phyloP scores from a whole-genome alignment of 92 coral and sea anemone genomes.

The Montipora capitata region DNA sequence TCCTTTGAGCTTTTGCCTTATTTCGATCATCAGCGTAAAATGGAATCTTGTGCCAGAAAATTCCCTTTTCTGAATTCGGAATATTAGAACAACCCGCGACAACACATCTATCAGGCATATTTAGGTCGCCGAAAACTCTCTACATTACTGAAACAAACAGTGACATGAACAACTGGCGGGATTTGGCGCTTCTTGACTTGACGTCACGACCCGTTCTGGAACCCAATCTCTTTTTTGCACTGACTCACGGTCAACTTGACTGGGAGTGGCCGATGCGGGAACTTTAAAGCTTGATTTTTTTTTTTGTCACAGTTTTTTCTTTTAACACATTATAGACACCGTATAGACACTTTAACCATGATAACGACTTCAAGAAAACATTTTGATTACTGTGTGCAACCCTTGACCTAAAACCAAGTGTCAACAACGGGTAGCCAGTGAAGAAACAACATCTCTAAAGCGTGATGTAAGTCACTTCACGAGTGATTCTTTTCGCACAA shows the following conservation, averaged over 20 bases:
- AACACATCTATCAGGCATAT: conserved; percentile 20
- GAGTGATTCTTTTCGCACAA: too few species aligned
- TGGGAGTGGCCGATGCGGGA: conserved; percentile 9
- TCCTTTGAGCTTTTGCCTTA: too few species aligned
- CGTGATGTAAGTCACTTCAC: too few species aligned
- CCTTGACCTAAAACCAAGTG: too few species aligned
- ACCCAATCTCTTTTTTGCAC: conserved; percentile 10
- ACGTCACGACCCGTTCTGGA: conserved; percentile 11
- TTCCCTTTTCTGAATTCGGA: neutral
- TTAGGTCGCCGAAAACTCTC: neutral
- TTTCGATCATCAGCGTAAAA: too few species aligned
- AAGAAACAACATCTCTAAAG: too few species aligned
- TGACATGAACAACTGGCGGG: neutral
- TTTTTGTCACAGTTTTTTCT: neutral
- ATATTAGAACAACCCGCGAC: conserved; percentile 17
- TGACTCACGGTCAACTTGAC: neutral
- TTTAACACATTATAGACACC: neutral
- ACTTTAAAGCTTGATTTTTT: conserved; percentile 17
- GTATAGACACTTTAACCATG: neutral
- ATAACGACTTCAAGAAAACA: too few species aligned
- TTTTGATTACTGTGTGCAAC: too few species aligned
- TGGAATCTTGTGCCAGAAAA: neutral
- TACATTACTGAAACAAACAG: neutral
- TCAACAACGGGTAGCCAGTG: too few species aligned
- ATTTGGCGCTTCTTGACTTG: conserved; percentile 16